A percentile compares a stretch with the other conserved stretches of the same genome.
Conservation (phyloP, 2,888 invertebrate species). For the Pseudeuparius sepicola region DNA sequence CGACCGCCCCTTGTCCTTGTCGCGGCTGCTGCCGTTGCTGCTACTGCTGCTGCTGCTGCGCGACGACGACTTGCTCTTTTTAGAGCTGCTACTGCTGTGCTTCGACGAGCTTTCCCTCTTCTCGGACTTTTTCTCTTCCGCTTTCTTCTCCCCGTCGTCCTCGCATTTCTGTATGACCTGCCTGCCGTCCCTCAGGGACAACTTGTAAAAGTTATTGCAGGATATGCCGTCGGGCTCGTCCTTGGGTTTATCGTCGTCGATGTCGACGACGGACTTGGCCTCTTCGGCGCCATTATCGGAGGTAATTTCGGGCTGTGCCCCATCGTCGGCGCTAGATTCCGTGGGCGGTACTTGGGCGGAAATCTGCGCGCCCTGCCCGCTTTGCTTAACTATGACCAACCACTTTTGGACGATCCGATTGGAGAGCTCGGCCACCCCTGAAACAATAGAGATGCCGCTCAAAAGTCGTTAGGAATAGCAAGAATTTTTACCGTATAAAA, state of each 20-base stretch:
- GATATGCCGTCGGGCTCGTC: conserved; percentile 21
- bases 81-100: conserved; percentile 15
- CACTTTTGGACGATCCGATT: conserved; percentile 79
- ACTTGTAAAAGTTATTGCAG: conserved; percentile 44
- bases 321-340: not conserved
- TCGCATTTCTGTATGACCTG: conserved; percentile 38
- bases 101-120: conserved; percentile 8
- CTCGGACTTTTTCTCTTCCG: conserved; percentile 12
- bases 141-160: not conserved
- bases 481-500: conserved; percentile 1
- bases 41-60: conserved; percentile 28
- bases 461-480: conserved; percentile 4
- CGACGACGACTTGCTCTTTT: conserved; percentile 19
- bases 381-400: conserved; percentile 71
- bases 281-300: conserved; percentile 6
- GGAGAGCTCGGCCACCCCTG: conserved; percentile 46
- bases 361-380: conserved; percentile 42
- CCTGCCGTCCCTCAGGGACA: conserved; percentile 63
- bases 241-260: conserved; percentile 6
- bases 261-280: conserved; percentile 15
- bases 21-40: conserved; percentile 29
- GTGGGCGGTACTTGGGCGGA: not conserved
- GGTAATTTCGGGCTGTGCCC: not conserved
- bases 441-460: conserved; percentile 16
- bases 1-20: conserved; percentile 17